Percentiles rank a stretch among this genome's conserved stretches.
phyloP scores from a whole-genome alignment of 2,113 vertebrate genomes.

The Macrotis lagotis region DNA sequence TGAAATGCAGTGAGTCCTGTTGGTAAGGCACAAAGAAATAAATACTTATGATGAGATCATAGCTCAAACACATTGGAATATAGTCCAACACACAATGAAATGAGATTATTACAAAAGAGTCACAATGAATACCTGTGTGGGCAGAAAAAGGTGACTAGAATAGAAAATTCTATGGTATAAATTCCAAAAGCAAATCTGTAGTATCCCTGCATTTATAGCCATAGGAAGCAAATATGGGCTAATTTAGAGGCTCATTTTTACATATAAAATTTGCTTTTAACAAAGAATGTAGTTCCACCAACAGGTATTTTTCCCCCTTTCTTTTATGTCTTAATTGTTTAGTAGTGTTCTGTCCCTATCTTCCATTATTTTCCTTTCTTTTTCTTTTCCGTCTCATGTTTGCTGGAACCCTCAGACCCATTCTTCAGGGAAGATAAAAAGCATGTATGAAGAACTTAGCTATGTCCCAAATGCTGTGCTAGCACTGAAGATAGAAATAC shows the following conservation, averaged over 20 bases:
- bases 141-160: not conserved
- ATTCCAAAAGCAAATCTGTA: constrained; percentile 50
- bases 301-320: constrained; percentile 40
- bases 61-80: constrained; percentile 41
- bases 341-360: not conserved
- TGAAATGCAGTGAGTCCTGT: constrained; percentile 47
- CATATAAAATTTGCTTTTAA: constrained; percentile 55
- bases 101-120: constrained; percentile 51
- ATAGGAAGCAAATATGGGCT: constrained; percentile 18
- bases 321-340: constrained; percentile 13
- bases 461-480: not conserved
- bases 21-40: constrained; percentile 46
- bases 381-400: not conserved
- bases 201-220: constrained; percentile 48
- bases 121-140: constrained; percentile 44
- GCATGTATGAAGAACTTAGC: not conserved
- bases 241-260: constrained; percentile 56
- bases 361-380: not conserved
- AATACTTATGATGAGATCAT: constrained; percentile 11
- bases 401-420: not conserved
- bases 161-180: constrained; percentile 59
- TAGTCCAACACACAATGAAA: constrained; percentile 41
- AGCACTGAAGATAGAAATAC: not conserved
- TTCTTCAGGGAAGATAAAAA: not conserved
- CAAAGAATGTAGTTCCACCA: constrained; percentile 53